phyloP scores from a whole-genome alignment of 2,797 vertebrate genomes.

The Epinephelus malabaricus region DNA sequence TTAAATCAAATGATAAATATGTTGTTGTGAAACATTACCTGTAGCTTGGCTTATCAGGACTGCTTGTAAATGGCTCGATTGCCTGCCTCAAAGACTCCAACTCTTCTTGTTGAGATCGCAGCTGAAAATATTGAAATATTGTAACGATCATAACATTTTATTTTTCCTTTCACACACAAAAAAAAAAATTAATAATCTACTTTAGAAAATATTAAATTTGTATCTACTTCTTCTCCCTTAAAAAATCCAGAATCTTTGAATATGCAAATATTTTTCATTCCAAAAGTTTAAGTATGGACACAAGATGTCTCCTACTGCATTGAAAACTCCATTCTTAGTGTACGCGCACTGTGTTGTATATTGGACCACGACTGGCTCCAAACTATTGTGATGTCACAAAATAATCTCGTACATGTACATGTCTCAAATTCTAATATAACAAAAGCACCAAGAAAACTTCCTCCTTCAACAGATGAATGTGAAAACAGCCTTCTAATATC shows the following conservation, averaged over 20 bases:
- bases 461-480: background rate
- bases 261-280: too few relatives aligned
- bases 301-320: background rate
- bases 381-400: background rate
- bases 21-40: conserved; percentile 69
- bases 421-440: background rate
- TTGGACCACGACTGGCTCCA: background rate
- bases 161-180: background rate
- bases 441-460: background rate
- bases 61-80: conserved; percentile 71
- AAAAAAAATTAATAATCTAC: too few relatives aligned
- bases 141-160: background rate
- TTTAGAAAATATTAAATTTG: background rate
- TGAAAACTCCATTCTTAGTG: background rate
- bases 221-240: background rate
- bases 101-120: conserved; percentile 76
- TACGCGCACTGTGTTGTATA: background rate
- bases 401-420: background rate
- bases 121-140: conserved; percentile 60
- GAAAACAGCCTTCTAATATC: background rate
- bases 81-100: conserved; percentile 77
- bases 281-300: background rate
- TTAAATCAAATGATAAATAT: background rate
- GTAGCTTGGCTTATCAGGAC: conserved; percentile 79
- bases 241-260: too few relatives aligned